phyloP scores from a whole-genome alignment of 2,113 vertebrate species.

The Pseudopodoces humilis region DNA sequence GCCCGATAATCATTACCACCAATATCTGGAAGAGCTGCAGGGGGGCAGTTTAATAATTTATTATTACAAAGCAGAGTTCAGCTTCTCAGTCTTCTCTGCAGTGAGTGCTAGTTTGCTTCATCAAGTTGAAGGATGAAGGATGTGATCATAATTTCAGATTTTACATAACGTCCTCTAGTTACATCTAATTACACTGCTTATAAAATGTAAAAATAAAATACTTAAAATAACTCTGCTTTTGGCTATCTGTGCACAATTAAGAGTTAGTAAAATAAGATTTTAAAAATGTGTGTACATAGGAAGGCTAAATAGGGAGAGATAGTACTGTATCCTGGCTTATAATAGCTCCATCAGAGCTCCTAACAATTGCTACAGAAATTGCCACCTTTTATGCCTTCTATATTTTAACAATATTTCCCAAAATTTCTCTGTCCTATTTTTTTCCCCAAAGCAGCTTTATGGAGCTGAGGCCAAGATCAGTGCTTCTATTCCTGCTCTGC shows the following conservation, averaged over 20 bases:
- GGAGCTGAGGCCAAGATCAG: not conserved
- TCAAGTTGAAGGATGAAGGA: not conserved
- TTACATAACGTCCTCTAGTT: not conserved
- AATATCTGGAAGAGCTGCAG: not conserved
- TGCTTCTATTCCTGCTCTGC: not conserved
- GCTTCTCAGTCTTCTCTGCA: not conserved
- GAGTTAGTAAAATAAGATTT: not conserved
- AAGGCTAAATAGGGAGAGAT: not conserved
- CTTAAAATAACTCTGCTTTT: not conserved
- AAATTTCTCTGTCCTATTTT: not conserved
- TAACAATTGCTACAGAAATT: not conserved
- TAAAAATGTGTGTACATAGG: not conserved
- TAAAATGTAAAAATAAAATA: not conserved
- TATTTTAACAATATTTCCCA: not conserved
- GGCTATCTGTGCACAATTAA: not conserved
- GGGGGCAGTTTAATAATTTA: slow-evolving; percentile 2
- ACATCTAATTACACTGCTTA: not conserved
- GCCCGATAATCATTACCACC: not conserved
- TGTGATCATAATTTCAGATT: not conserved
- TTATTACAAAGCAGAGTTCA: not conserved
- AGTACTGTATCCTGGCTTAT: not conserved
- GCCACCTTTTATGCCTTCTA: not conserved
- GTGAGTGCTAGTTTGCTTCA: not conserved
- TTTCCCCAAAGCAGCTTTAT: not conserved
- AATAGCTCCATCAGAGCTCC: not conserved